These are phyloP conservation scores for Trichosurus vulpecula DNA, from an alignment of 2,797 vertebrate genomes.

Conservation along the genomic window DNA sequence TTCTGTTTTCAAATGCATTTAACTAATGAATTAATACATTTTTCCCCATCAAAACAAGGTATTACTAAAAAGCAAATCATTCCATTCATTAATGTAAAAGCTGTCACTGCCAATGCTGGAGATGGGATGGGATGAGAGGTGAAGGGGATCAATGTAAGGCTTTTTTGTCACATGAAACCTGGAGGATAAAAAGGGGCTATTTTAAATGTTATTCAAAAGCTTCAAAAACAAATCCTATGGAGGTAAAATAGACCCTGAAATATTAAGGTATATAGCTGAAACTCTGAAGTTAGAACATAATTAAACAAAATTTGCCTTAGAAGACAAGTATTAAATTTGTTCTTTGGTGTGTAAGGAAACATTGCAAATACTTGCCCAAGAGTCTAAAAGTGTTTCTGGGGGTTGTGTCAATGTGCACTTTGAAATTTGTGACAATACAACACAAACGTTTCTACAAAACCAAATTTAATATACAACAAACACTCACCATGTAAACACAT, in stretches of 20 bases:
- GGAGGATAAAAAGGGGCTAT: neutral
- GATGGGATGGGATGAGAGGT: neutral
- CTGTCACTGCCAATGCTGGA: neutral
- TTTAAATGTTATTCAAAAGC: slow-evolving; percentile 17
- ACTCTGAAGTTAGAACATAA: neutral
- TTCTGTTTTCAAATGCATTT: neutral
- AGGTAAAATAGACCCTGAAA: neutral
- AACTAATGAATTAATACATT: neutral
- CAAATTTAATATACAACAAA: slow-evolving; percentile 88
- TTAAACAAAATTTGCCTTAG: neutral
- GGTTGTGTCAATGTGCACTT: slow-evolving; percentile 72
- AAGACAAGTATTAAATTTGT: neutral
- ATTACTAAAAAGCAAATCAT: neutral
- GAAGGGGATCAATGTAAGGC: neutral
- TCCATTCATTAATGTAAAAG: neutral
- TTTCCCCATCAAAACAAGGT: neutral
- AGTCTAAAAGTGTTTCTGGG: slow-evolving; percentile 36
- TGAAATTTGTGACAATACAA: slow-evolving; percentile 88
- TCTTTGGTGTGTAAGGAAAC: slow-evolving; percentile 5
- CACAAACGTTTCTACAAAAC: slow-evolving; percentile 86
- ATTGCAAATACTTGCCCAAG: neutral
- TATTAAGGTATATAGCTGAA: slow-evolving; percentile 25
- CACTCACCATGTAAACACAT: slow-evolving; percentile 88
- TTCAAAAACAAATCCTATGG: neutral
- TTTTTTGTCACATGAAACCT: neutral